Percentiles rank a stretch among this genome's conserved stretches.
Conservation (phyloP, 2,888 invertebrate genomes). For the Seira sanloemensis region DNA sequence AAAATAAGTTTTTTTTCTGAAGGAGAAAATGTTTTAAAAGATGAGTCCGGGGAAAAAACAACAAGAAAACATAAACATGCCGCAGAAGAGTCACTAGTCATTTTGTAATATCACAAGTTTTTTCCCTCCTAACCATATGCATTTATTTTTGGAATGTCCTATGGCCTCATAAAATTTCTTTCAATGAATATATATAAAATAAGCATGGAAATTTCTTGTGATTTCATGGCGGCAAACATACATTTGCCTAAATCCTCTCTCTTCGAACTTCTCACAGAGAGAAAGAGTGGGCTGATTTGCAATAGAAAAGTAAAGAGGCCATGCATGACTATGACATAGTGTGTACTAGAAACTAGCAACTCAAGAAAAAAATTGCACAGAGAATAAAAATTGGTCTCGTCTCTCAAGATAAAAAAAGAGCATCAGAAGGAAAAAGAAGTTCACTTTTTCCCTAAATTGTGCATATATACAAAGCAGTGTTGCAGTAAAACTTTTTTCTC, state of each 20-base stretch:
- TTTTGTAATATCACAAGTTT: neutral
- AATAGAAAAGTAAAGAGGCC: neutral
- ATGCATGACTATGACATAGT: neutral
- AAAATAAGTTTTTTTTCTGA: neutral
- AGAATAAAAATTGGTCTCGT: neutral
- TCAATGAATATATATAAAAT: neutral
- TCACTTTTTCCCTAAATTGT: neutral
- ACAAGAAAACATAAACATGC: neutral
- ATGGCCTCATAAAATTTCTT: neutral
- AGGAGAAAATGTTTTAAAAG: neutral
- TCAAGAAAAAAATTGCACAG: neutral
- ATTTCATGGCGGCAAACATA: no score
- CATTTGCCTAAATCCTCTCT: neutral
- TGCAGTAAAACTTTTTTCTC: no score
- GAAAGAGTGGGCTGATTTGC: neutral
- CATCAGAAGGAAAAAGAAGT: no score
- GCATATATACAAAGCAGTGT: neutral
- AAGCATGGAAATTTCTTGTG: neutral
- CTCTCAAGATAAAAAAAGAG: neutral
- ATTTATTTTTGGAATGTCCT: neutral
- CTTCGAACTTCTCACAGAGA: neutral
- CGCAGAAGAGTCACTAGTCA: neutral
- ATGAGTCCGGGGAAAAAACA: neutral
- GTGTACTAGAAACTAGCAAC: neutral
- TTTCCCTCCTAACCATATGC: neutral